phyloP scores from a whole-genome alignment of 2,888 invertebrate genomes.

The Agrilus cyanescens region DNA sequence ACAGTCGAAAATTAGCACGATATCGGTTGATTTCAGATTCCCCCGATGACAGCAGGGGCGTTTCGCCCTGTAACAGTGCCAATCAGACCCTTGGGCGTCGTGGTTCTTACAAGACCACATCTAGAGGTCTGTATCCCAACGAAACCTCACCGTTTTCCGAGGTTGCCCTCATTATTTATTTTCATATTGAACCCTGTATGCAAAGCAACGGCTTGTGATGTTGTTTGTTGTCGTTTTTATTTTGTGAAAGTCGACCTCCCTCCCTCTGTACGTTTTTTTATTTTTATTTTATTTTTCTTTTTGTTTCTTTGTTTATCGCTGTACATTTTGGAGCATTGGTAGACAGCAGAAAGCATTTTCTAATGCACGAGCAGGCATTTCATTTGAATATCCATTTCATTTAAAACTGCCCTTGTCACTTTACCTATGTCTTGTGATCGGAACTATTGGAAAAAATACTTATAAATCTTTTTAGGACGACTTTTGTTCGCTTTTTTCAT shows the following conservation, averaged over 20 bases:
- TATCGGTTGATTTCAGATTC: constrained; percentile 44
- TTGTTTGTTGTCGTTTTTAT: constrained; percentile 13
- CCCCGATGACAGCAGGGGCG: constrained; percentile 63
- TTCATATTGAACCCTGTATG: constrained; percentile 1
- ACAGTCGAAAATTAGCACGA: too few relatives aligned
- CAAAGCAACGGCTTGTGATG: neutral
- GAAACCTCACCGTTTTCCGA: neutral
- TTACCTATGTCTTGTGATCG: too few relatives aligned
- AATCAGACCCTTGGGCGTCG: constrained; percentile 61
- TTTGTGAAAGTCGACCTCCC: constrained; percentile 11
- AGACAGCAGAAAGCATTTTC: too few relatives aligned
- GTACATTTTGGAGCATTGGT: too few relatives aligned
- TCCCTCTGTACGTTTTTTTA: constrained; percentile 8
- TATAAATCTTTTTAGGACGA: too few relatives aligned
- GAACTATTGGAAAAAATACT: too few relatives aligned
- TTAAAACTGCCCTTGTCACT: neutral
- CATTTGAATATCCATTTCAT: constrained; percentile 4
- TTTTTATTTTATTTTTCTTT: constrained; percentile 10
- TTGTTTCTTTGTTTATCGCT: constrained; percentile 7
- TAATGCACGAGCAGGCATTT: neutral
- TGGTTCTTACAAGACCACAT: constrained; percentile 72
- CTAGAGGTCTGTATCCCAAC: constrained; percentile 50
- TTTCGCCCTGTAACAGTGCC: constrained; percentile 56
- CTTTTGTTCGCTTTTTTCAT: too few relatives aligned
- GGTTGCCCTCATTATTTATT: constrained; percentile 4